Conservation (phyloP, 1,140 invertebrate genomes). For the Helicoverpa zea region DNA sequence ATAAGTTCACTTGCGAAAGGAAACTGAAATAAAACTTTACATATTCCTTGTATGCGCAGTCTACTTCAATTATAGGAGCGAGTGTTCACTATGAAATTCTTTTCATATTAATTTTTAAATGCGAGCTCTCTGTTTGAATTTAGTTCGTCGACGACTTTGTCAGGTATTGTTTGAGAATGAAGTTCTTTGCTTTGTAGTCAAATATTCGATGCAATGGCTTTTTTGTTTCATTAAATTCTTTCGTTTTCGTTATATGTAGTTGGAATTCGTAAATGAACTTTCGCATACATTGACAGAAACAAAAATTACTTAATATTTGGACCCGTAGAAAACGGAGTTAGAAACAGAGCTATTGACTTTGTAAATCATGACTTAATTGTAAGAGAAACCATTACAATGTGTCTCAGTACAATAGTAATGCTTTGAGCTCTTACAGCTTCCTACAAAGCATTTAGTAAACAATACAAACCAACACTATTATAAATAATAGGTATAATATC, state of each 20-base stretch:
- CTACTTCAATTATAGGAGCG: constrained; percentile 71
- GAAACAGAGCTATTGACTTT: too few species aligned
- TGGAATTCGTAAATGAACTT: too few species aligned
- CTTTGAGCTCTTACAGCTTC: not conserved
- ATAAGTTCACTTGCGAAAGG: constrained; percentile 64
- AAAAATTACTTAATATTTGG: too few species aligned
- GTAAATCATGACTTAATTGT: too few species aligned
- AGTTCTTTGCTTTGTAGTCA: not conserved
- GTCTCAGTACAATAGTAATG: not conserved
- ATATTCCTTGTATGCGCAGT: constrained; percentile 61
- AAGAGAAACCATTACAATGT: not conserved
- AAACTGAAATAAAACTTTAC: constrained; percentile 73
- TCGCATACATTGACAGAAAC: too few species aligned
- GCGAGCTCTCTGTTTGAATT: constrained; percentile 23
- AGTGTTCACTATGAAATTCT: constrained; percentile 53
- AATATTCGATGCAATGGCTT: not conserved
- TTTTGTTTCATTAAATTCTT: not conserved
- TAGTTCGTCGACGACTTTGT: constrained; percentile 10
- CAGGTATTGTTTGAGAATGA: constrained; percentile 8
- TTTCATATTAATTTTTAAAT: constrained; percentile 36
- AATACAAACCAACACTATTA: not conserved
- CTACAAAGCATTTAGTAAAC: constrained; percentile 9
- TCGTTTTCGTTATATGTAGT: too few species aligned
- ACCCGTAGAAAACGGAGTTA: too few species aligned
- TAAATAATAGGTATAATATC: constrained; percentile 18